These are phyloP conservation scores for Leptarthrus brevirostris DNA, from an alignment of 2,888 invertebrate genomes.

Conservation along the genomic window DNA sequence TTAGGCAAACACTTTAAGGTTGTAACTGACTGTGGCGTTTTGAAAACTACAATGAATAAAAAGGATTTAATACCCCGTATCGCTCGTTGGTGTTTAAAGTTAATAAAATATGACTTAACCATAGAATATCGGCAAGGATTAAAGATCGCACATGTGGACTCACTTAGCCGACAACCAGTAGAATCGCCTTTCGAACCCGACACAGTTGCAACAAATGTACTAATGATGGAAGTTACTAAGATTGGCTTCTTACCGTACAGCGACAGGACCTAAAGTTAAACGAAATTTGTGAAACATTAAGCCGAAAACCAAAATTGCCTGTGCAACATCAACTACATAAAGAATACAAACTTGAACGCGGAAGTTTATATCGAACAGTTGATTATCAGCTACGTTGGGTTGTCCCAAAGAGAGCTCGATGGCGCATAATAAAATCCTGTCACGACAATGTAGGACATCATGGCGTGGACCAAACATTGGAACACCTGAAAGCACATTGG, in stretches of 20 bases:
- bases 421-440: no score
- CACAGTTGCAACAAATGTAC: neutral
- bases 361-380: neutral
- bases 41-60: slow-evolving; percentile 57
- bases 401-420: slow-evolving; percentile 1
- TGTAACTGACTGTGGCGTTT: neutral
- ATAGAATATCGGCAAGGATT: neutral
- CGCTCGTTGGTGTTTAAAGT: slow-evolving; percentile 53
- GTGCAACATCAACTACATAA: neutral
- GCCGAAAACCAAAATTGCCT: neutral
- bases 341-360: neutral
- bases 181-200: neutral
- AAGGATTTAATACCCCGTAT: slow-evolving; percentile 58
- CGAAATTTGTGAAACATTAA: neutral
- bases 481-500: slow-evolving; percentile 48
- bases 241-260: neutral
- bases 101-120: neutral
- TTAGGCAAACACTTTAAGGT: slow-evolving; percentile 54
- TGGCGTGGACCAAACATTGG: no score
- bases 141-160: neutral
- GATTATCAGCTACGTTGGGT: neutral
- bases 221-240: neutral
- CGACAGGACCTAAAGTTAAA: neutral
- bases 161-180: neutral
- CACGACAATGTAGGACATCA: slow-evolving; percentile 52